These are phyloP conservation scores for Camarhynchus parvulus DNA, from an alignment of 2,113 vertebrate genomes.

Conservation along the genomic window DNA sequence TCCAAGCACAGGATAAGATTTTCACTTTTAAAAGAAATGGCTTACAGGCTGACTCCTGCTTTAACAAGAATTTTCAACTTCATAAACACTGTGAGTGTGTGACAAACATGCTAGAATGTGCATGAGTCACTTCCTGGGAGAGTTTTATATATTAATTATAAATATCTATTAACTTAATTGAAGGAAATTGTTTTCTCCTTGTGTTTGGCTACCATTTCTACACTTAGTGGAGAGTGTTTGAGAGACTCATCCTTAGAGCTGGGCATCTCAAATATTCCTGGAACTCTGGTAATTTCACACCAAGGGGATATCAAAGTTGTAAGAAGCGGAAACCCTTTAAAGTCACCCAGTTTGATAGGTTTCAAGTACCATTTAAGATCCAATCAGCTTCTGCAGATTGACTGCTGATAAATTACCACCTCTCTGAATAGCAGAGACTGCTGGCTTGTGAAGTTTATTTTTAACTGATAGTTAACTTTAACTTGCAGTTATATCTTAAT, in stretches of 20 bases:
- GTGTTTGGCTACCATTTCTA: not conserved
- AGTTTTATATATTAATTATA: not conserved
- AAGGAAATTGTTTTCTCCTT: not conserved
- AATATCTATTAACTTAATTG: not conserved
- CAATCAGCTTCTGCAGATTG: not conserved
- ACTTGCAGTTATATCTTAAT: constrained; percentile 62
- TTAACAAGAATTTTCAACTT: not conserved
- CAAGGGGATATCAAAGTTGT: not conserved
- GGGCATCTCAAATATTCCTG: not conserved
- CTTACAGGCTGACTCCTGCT: not conserved
- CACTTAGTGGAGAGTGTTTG: not conserved
- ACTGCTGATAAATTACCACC: constrained; percentile 35
- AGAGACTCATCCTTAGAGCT: not conserved
- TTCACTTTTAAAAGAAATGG: not conserved
- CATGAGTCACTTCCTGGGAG: not conserved
- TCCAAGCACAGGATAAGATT: not conserved
- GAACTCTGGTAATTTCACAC: not conserved
- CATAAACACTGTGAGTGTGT: not conserved
- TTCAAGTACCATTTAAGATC: not conserved
- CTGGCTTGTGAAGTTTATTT: constrained; percentile 62
- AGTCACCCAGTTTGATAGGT: not conserved
- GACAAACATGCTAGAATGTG: not conserved
- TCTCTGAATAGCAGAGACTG: constrained; percentile 42
- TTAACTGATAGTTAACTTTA: constrained; percentile 67
- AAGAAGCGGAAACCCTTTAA: not conserved